Base-by-base conservation (phyloP, 64 coral and sea anemone genomes). In the Astreopora myriophthalma region DNA sequence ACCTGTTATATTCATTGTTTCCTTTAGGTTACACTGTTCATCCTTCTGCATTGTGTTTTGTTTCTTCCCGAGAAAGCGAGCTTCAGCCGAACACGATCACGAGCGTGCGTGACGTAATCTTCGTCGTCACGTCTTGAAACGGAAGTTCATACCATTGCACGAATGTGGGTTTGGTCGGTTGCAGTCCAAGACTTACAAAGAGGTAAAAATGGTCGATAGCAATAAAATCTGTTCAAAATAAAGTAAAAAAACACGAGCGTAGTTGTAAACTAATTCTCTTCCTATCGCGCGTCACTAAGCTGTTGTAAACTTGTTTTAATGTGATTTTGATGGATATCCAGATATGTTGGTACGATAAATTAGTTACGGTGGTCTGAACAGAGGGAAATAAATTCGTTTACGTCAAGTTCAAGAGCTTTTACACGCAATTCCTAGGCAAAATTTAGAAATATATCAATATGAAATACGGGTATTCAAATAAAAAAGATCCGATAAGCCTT, bases 71-170 rank as follows among this genome's bases (percentile, higher is more conserved):
- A 83, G 48, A 10, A 25, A 16, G 32, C 77, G 49, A 62, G 8
- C 0, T 51, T 40, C 5, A 36, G 34, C 32, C 33, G 55, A 64
- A 65, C 17, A 8, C 10, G 22, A 19, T 64, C 57, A 64, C 79
- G 79, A 83, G 52, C 22, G 13, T 12, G 79, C 79, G 79, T 83
- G 79, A 83, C 79, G 79, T 64, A 83, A 62, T 63, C 9, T 65
- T 83, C 79, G 79, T 35, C 55, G 17, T 80, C 79, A 64, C 33
- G 52, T 64, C 33, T 81, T 63, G 79, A 64, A 64, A 19, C 30
- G 51, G 32, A 38, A 73, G 25, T 64, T 23, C 61, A 26, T 20
- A 11, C 52, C 52, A 8, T 58, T 12, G 52, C 11, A 6, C 42
- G 11, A 46, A 46, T n/a, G n/a, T n/a, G n/a, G n/a, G n/a, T n/a